Evolutionary conservation across 2,888 invertebrate genomes (phyloP), one percentile per base, ranked within the genome.

Genomic region (Aleiodes leptofemur): DNA sequence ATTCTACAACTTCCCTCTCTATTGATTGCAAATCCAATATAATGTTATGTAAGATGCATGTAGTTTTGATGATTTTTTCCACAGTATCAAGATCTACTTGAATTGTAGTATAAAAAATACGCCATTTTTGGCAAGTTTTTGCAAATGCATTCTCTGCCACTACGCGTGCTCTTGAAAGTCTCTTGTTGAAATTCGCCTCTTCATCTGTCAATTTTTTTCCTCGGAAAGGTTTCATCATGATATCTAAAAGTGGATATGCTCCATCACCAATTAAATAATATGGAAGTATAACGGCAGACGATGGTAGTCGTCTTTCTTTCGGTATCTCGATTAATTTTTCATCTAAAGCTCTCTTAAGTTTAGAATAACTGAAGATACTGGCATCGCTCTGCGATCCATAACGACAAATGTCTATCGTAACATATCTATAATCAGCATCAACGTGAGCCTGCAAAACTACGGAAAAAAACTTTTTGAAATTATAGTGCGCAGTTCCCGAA

Each of bases 61-160:
- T 59, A 59, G 59, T 34, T 59, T 59, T 59, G 13, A 59, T 59
- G 38, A 34, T 59, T 34, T 59, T 59, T 34, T 59, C 59, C 34
- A 59, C 59, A 38, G 59, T 59, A 34, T 59, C 59, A 59, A 34
- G 59, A 34, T 59, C 34, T 34, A 34, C 34, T 34, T 34, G 34
- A 50, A 68, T 68, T 23, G 68, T 68, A n/a, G 68, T 68, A 48
- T 68, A 50, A 68, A 68, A 68, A 51, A 68, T 68, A 29, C 53
- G 68, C 68, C 68, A 68, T 34, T 68, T 68, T 68, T 68, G 68
- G 23, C 50, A 68, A 5, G 68, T 68, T 50, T 48, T 50, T 53
- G 51, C 68, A 68, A 68, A 68, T 13, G 50, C 68, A 68, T 68
- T 68, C 23, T 68, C 68, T 31, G 34, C 68, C 50, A 50, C 68